phyloP scores from a whole-genome alignment of 2,113 vertebrate genomes.

The Neolamprologus tretocephalus region DNA sequence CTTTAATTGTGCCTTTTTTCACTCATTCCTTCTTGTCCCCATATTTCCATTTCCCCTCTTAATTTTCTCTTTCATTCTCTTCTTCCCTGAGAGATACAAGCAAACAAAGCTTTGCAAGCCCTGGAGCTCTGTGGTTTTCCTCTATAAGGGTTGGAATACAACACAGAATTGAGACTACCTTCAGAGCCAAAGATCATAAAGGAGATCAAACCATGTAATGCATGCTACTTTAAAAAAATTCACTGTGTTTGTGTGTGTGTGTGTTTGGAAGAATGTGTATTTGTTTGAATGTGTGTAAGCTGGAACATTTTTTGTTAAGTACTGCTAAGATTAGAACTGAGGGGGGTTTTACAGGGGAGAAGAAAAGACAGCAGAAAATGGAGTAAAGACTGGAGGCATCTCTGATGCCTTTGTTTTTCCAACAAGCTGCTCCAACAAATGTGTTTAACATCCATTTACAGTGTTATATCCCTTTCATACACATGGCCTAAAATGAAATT shows the following conservation, averaged over 20 bases:
- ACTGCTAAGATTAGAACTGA: conserved; percentile 47
- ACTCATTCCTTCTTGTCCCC: background rate
- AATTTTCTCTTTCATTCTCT: background rate
- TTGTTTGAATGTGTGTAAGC: conserved; percentile 1
- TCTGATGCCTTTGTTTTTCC: conserved; percentile 15
- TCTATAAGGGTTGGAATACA: background rate
- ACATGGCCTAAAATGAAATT: background rate
- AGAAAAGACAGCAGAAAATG: conserved; percentile 35
- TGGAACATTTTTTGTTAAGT: conserved; percentile 15
- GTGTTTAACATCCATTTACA: background rate
- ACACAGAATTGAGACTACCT: background rate
- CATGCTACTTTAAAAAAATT: background rate
- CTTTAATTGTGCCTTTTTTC: background rate
- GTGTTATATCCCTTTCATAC: background rate
- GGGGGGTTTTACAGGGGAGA: conserved; percentile 5
- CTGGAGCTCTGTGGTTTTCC: background rate
- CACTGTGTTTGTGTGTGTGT: background rate
- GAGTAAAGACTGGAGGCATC: conserved; percentile 13
- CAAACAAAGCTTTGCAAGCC: background rate
- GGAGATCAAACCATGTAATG: background rate
- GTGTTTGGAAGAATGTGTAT: background rate
- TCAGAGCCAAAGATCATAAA: background rate
- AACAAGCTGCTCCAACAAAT: conserved; percentile 10
- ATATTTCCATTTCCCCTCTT: background rate
- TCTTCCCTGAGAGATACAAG: background rate